phyloP scores from a whole-genome alignment of 1,140 invertebrate genomes.

The Drosophila lowei region DNA sequence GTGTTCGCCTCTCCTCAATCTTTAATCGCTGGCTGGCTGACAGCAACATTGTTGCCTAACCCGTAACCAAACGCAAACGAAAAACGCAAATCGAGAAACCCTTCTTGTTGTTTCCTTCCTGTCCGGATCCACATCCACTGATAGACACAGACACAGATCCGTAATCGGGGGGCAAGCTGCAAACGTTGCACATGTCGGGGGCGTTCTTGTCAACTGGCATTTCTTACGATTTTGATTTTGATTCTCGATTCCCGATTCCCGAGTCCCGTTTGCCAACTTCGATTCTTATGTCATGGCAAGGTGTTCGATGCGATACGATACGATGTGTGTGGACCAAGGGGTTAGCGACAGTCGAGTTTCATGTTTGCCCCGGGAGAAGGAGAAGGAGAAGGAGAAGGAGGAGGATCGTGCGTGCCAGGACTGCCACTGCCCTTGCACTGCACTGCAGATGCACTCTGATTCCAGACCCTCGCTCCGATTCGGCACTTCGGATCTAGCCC shows the following conservation, averaged over 20 bases:
- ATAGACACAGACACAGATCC: conserved; percentile 12
- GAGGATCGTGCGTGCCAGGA: conserved; percentile 52
- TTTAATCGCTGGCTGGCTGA: conserved; percentile 7
- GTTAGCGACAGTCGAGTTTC: conserved; percentile 49
- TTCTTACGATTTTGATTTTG: conserved; percentile 65
- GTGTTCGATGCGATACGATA: conserved; percentile 1
- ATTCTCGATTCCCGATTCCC: conserved; percentile 31
- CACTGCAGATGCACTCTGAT: conserved; percentile 31
- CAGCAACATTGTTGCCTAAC: conserved; percentile 44
- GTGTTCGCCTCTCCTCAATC: not conserved
- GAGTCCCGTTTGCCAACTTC: conserved; percentile 6
- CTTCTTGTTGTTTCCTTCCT: conserved; percentile 1
- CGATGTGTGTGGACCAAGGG: conserved; percentile 44
- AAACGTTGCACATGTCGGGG: conserved; percentile 73
- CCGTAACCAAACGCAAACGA: not conserved
- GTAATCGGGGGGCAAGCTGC: conserved; percentile 59
- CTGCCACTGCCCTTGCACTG: conserved; percentile 51
- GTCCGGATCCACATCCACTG: conserved; percentile 11
- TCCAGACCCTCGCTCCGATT: conserved; percentile 16
- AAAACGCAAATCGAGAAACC: not conserved
- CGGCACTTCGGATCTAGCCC: not conserved
- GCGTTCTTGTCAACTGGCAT: conserved; percentile 69
- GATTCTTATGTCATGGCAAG: conserved; percentile 34
- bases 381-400: conserved; percentile 6
- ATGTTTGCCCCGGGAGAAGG: conserved; percentile 47